phyloP scores from a whole-genome alignment of 1,140 invertebrate genomes.

The Euura lappo region DNA sequence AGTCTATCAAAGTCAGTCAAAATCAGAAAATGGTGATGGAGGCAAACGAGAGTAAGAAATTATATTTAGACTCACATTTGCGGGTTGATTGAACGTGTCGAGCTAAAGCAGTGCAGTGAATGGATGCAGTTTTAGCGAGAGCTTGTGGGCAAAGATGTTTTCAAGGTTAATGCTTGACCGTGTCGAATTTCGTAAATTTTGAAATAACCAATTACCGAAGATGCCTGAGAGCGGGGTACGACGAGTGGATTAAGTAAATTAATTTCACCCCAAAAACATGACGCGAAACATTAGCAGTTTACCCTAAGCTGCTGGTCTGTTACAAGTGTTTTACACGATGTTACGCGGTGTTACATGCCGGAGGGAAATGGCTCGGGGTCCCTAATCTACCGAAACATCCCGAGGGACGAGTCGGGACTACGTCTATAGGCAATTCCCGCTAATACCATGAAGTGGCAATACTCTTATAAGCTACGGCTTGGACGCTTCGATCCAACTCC shows the following conservation, averaged over 20 bases:
- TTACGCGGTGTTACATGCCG: constrained; percentile 10
- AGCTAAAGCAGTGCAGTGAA: too few relatives aligned
- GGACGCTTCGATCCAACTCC: neutral
- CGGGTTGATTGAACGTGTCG: too few relatives aligned
- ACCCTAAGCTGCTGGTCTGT: constrained; percentile 16
- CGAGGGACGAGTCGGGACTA: constrained; percentile 11
- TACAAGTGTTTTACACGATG: constrained; percentile 20
- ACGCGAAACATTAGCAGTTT: constrained; percentile 14
- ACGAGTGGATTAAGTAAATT: constrained; percentile 11
- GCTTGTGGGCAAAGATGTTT: too few relatives aligned
- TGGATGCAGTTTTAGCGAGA: too few relatives aligned
- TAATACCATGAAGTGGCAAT: constrained; percentile 7
- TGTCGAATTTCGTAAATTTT: too few relatives aligned
- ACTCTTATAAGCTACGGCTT: neutral
- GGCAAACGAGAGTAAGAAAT: too few relatives aligned
- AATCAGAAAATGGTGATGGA: too few relatives aligned
- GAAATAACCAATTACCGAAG: neutral
- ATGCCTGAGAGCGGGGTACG: neutral
- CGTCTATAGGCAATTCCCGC: constrained; percentile 9
- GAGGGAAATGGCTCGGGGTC: constrained; percentile 14
- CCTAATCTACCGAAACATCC: constrained; percentile 19
- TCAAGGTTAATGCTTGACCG: too few relatives aligned
- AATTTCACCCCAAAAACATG: constrained; percentile 11
- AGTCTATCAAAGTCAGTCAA: too few relatives aligned
- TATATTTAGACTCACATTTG: too few relatives aligned